phyloP scores from a whole-genome alignment of 1,140 invertebrate species.

The Cardiocondyla obscurior region DNA sequence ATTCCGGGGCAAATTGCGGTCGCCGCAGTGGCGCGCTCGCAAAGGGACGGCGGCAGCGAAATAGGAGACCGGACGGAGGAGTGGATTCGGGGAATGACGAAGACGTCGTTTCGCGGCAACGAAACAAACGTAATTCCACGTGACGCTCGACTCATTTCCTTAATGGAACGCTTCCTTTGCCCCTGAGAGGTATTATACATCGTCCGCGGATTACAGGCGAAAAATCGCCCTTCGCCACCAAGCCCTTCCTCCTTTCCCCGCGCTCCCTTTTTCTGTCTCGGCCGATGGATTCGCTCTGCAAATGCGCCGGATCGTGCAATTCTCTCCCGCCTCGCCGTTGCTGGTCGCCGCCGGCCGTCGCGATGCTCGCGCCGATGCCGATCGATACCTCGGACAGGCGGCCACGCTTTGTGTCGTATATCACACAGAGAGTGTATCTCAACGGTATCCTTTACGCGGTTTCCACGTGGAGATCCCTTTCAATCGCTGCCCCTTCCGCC shows the following conservation, averaged over 20 bases:
- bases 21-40: slow-evolving; percentile 23
- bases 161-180: slow-evolving; percentile 69
- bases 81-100: not conserved
- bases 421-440: slow-evolving; percentile 23
- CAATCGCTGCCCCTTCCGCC: not conserved
- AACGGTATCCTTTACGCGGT: slow-evolving; percentile 37
- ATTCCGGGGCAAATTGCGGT: slow-evolving; percentile 14
- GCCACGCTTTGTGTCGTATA: slow-evolving; percentile 39
- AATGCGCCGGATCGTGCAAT: slow-evolving; percentile 31
- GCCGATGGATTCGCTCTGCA: not conserved
- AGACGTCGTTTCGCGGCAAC: slow-evolving; percentile 35
- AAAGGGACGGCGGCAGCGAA: too few relatives aligned
- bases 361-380: slow-evolving; percentile 16
- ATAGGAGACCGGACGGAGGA: not conserved
- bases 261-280: not conserved
- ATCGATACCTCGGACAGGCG: slow-evolving; percentile 25
- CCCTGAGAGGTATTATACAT: slow-evolving; percentile 39
- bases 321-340: not conserved
- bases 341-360: not conserved
- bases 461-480: slow-evolving; percentile 35
- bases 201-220: slow-evolving; percentile 42
- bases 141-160: slow-evolving; percentile 65
- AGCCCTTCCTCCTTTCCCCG: not conserved
- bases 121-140: slow-evolving; percentile 66
- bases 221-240: slow-evolving; percentile 6